Evolutionary conservation across 92 coral and sea anemone genomes (phyloP), one percentile per base, ranked within the genome.

Genomic region (Porites divaricata): DNA sequence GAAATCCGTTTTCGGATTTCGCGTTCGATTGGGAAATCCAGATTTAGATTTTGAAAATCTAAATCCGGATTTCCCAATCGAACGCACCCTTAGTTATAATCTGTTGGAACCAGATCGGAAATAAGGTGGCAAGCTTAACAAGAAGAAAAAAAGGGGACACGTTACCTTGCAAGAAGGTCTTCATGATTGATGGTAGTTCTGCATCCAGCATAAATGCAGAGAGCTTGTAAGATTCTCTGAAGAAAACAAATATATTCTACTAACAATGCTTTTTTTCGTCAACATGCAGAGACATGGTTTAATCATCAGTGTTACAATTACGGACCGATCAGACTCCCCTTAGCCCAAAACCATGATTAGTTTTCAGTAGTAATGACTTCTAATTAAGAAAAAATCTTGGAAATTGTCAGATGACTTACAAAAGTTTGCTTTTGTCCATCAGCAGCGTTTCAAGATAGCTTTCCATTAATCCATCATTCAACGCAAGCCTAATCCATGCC

Each of bases 401-500:
- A 53, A 16, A 22, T 51, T 4, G 19, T 9, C 2, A 48, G 11
- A 52, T 16, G 13, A 78, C 90, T 89, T 84, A 97, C 99, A 87
- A 69, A 48, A 97, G 82, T 66, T 95, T 93, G 53, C 73, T 86
- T 75, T 78, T 88, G 75, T 97, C 99, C 73, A 95, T 88, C 50
- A 97, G 84, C 81, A 97, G 84, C 6, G 99, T 91, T 59, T 97
- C 94, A 41, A 97, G 88, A 88, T 97, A 97, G 84, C 99, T 97
- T 80, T 95, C 99, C 85, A 92, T 95, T 20, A 97, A 79, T 19
- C 99, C 93, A 74, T 97, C 99, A 91, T 97, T 95, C 64, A 97
- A 74, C 11, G 99, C 99, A 70, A 97, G 90, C 20, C 99, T 93
- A 61, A 97, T 76, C 99, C 99, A 97, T 1, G 99, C 99, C 99